These are phyloP conservation scores for Geodia barretti DNA, from an alignment of 37 sponge, comb jelly and placozoan genomes.

Conservation along the genomic window DNA sequence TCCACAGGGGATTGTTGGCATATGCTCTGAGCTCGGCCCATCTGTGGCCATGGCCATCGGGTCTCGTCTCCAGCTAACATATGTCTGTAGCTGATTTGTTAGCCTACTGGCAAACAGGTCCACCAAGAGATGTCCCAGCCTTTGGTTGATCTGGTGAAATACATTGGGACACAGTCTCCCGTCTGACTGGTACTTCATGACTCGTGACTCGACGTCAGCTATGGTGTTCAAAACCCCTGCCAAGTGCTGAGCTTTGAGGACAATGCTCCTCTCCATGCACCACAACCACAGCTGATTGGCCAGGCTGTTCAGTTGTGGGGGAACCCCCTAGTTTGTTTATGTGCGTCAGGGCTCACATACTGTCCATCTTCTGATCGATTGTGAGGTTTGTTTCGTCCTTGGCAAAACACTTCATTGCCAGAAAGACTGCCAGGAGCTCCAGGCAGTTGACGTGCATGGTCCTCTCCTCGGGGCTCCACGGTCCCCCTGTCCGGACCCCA, in stretches of 20 bases:
- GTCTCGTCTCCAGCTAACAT: conserved; percentile 52
- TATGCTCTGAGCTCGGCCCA: conserved; percentile 1
- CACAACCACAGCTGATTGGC: conserved; percentile 39
- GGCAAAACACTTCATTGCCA: conserved; percentile 51
- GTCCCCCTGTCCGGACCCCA: conserved; percentile 43
- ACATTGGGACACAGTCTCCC: conserved; percentile 32
- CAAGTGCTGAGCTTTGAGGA: conserved; percentile 33
- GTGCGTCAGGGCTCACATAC: conserved; percentile 26
- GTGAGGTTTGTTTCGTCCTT: background rate
- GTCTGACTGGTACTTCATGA: conserved; percentile 29
- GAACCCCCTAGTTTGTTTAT: conserved; percentile 44
- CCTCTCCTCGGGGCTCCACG: conserved; percentile 49
- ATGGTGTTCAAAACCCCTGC: conserved; percentile 23
- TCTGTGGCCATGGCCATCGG: conserved; percentile 43
- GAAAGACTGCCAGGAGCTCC: conserved; percentile 41
- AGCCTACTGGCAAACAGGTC: conserved; percentile 43
- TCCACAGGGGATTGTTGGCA: conserved; percentile 49
- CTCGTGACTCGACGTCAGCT: conserved; percentile 45
- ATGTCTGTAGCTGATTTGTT: conserved; percentile 18
- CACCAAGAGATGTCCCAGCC: conserved; percentile 9
- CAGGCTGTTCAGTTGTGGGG: conserved; percentile 14
- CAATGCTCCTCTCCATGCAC: conserved; percentile 48
- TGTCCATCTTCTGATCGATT: conserved; percentile 29
- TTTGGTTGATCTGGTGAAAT: conserved; percentile 12
- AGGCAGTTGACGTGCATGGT: conserved; percentile 64